These are phyloP conservation scores for Zootermopsis nevadensis DNA, from an alignment of 2,888 invertebrate genomes.

Conservation along the genomic window DNA sequence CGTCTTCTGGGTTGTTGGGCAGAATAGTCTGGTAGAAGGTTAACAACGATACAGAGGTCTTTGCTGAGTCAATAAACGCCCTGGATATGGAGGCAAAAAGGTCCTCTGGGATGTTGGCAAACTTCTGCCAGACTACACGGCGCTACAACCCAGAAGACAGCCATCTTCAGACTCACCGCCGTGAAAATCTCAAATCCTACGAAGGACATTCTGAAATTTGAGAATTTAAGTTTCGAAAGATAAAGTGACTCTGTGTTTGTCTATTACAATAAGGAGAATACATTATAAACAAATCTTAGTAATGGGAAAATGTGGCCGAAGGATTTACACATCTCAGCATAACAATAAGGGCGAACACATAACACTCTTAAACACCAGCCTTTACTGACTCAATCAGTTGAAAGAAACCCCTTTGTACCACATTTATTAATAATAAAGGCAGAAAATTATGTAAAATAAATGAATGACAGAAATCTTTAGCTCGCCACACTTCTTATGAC, in stretches of 20 bases:
- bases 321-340: conserved; percentile 2
- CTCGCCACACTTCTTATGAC: conserved; percentile 15
- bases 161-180: too few species aligned
- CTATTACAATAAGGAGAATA: conserved; percentile 15
- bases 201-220: too few species aligned
- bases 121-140: too few species aligned
- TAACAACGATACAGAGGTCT: too few species aligned
- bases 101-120: too few species aligned
- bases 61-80: too few species aligned
- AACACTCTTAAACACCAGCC: background rate
- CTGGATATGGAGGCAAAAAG: too few species aligned
- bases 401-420: background rate
- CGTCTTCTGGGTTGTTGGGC: too few species aligned
- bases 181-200: too few species aligned
- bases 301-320: conserved; percentile 10
- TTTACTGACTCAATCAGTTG: background rate
- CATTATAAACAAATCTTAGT: conserved; percentile 24
- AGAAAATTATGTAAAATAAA: background rate
- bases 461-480: background rate
- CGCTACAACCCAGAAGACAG: too few species aligned
- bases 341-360: background rate
- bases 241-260: background rate
- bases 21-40: too few species aligned
- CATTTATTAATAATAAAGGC: background rate
- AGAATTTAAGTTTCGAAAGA: background rate